Evolutionary conservation across 2,113 vertebrate species (phyloP), one percentile per base, ranked within the genome.

Genomic region (Gracilinanus agilis): DNA sequence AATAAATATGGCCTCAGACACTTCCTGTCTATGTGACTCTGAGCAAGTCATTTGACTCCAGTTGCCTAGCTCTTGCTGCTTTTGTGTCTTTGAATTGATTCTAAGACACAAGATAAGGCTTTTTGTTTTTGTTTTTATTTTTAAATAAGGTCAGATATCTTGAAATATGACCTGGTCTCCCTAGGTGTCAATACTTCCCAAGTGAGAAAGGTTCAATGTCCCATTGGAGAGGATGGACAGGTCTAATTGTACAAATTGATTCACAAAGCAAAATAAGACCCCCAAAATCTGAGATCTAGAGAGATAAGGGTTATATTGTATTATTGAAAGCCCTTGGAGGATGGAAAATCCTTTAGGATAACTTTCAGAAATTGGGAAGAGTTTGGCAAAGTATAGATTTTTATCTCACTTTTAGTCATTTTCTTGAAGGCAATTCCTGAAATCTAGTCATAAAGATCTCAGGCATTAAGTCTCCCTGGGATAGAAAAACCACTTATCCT

Each of bases 401-500:
- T 95, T 92, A 90, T 88, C 58, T 58, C 29, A 93, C 23, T 91
- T 16, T 88, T 55, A 93, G 3, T 23, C 91, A 4, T 89, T 95
- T 95, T 92, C n/a, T 91, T 94, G 11, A 44, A 88, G 54, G 40
- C 23, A 61, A 83, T 94, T 97, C 95, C 67, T 49, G 95, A 53
- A 92, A 27, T 96, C 53, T 89, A 34, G 54, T 56, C 8, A 83
- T 88, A 55, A 11, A 55, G 24, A 11, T 2, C n/a, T 12, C 55
- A 89, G 29, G 16, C 53, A 92, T 95, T 95, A 96, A 93, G 94
- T 96, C 95, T 95, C n/a, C 95, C 27, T 95, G 40, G 21, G 29
- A 95, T 19, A 91, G 91, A 89, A 96, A 93, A 94, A 83, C 92
- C 75, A 95, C 67, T 92, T 93, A 92, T 95, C 92, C 94, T 95